phyloP scores from a whole-genome alignment of 2,888 invertebrate species.

The Odontomyia ornata region DNA sequence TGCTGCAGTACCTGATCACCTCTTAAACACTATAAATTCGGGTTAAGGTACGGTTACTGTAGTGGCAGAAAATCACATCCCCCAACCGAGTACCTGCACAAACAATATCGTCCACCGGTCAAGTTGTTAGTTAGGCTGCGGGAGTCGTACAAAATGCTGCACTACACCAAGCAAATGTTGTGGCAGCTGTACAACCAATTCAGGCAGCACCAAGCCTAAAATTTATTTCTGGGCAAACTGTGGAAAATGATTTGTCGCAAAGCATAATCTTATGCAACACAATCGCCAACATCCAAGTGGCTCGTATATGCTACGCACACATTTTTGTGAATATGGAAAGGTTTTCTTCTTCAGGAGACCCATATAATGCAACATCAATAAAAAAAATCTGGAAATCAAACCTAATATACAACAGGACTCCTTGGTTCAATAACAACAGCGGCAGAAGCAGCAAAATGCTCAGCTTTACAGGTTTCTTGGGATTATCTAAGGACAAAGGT shows the following conservation, averaged over 20 bases:
- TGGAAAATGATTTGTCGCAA: conserved; percentile 83
- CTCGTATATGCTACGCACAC: conserved; percentile 80
- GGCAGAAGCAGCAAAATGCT: conserved; percentile 57
- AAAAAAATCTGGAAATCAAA: conserved; percentile 72
- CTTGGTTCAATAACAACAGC: conserved; percentile 57
- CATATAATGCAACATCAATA: conserved; percentile 82
- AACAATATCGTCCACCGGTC: conserved; percentile 65
- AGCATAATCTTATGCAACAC: conserved; percentile 83
- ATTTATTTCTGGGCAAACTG: conserved; percentile 82
- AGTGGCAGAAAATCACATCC: conserved; percentile 62
- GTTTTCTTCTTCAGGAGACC: conserved; percentile 88
- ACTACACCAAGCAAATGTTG: conserved; percentile 51
- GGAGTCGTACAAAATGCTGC: conserved; percentile 62
- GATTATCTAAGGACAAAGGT: conserved; percentile 69
- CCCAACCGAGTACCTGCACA: conserved; percentile 64
- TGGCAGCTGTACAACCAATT: conserved; percentile 46
- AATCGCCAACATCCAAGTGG: conserved; percentile 82
- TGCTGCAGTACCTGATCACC: too few relatives aligned
- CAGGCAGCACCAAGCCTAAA: conserved; percentile 68
- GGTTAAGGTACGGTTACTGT: conserved; percentile 57
- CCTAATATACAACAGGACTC: conserved; percentile 63
- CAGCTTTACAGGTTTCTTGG: conserved; percentile 66
- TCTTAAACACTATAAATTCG: too few relatives aligned
- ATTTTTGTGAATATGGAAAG: conserved; percentile 84
- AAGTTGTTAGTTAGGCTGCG: conserved; percentile 64